phyloP scores from a whole-genome alignment of 1,140 invertebrate genomes.

The Anagrus nilaparvatae region DNA sequence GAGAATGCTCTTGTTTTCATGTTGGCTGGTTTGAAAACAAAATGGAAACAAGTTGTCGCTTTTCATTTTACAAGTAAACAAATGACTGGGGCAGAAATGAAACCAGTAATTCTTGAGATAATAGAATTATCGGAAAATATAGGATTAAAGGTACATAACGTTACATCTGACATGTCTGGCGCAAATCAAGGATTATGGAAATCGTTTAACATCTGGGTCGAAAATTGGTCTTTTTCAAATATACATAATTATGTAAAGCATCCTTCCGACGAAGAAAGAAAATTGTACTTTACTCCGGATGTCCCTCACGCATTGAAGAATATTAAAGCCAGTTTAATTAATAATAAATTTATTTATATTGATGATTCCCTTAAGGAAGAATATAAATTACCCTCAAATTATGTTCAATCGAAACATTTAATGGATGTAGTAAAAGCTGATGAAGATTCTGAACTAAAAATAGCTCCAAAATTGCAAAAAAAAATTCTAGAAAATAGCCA shows the following conservation, averaged over 20 bases:
- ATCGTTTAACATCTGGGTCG: slow-evolving; percentile 2
- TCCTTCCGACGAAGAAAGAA: slow-evolving; percentile 1
- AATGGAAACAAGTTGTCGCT: slow-evolving; percentile 8
- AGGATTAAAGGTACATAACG: not conserved
- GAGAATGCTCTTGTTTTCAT: slow-evolving; percentile 9
- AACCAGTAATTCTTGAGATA: not conserved
- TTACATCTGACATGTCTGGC: slow-evolving; percentile 2
- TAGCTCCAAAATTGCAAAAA: not conserved
- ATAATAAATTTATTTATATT: not conserved
- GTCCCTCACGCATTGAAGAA: slow-evolving; percentile 5
- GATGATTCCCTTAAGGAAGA: not conserved
- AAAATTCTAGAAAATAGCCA: not conserved
- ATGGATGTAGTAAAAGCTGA: not conserved
- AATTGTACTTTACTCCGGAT: slow-evolving; percentile 5
- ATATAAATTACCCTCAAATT: not conserved
- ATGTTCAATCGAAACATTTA: not conserved
- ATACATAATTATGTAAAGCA: not conserved
- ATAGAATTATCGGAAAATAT: not conserved
- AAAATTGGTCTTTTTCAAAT: not conserved
- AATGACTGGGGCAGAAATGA: not conserved
- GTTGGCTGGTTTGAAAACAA: slow-evolving; percentile 8
- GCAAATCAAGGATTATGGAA: slow-evolving; percentile 6
- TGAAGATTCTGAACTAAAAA: not conserved
- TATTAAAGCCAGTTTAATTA: not conserved
- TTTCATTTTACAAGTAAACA: slow-evolving; percentile 4